phyloP scores from a whole-genome alignment of 2,113 vertebrate species.

The Lota lota region DNA sequence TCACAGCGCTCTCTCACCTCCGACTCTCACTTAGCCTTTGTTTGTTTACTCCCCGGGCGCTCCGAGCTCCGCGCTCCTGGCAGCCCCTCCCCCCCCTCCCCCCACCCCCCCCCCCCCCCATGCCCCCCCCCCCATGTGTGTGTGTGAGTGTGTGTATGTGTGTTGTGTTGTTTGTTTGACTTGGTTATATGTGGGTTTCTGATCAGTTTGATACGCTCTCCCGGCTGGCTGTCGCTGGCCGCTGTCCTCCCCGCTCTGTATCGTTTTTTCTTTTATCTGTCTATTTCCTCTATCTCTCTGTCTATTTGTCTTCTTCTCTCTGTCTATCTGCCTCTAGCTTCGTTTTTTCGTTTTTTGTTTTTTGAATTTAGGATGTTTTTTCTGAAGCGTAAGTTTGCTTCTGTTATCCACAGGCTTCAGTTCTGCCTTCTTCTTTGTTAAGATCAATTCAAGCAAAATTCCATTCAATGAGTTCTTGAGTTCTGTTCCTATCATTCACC shows the following conservation, averaged over 20 bases:
- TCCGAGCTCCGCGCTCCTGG: constrained; percentile 54
- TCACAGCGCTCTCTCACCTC: constrained; percentile 41
- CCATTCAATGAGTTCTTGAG: too few species aligned
- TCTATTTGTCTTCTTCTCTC: too few species aligned
- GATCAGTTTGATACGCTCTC: constrained; percentile 33
- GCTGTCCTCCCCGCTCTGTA: background rate
- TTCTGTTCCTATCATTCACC: too few species aligned
- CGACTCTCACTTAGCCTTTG: constrained; percentile 42
- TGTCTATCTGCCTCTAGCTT: too few species aligned
- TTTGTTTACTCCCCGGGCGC: constrained; percentile 56
- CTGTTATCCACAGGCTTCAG: too few species aligned
- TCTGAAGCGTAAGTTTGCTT: too few species aligned
- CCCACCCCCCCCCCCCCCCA: constrained; percentile 12
- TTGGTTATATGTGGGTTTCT: constrained; percentile 61
- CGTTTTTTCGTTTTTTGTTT: too few species aligned
- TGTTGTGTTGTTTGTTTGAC: constrained; percentile 54
- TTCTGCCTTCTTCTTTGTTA: too few species aligned
- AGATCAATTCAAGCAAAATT: too few species aligned
- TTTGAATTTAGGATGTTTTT: too few species aligned
- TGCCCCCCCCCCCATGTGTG: constrained; percentile 14
- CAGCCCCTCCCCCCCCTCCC: constrained; percentile 15
- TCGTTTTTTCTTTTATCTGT: too few species aligned
- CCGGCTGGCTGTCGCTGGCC: background rate
- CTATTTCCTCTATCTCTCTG: too few species aligned
- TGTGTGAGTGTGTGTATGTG: constrained; percentile 14